phyloP scores from a whole-genome alignment of 2,797 vertebrate species.

The Miichthys miiuy region DNA sequence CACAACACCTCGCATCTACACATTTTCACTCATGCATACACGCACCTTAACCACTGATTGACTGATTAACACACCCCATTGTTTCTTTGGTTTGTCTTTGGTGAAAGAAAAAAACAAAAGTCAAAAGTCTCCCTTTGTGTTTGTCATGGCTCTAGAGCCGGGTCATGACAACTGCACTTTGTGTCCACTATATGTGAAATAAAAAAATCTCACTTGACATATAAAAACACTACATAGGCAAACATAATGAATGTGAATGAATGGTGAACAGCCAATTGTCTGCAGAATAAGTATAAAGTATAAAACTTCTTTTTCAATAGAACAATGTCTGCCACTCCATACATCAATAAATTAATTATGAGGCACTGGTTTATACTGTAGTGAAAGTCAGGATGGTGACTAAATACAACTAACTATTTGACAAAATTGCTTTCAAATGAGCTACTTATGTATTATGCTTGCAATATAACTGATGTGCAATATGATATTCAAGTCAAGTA shows the following conservation, averaged over 20 bases:
- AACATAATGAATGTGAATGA: background rate
- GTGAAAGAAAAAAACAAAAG: no score
- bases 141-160: no score
- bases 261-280: background rate
- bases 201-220: background rate
- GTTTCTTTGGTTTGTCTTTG: no score
- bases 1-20: no score
- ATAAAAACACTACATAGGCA: background rate
- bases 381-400: background rate
- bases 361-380: background rate
- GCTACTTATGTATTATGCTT: background rate
- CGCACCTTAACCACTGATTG: no score
- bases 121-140: no score
- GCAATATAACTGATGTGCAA: background rate
- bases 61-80: no score
- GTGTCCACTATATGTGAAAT: background rate
- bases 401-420: background rate
- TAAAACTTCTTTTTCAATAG: background rate
- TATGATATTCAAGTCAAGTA: background rate
- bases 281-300: no score
- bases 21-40: no score
- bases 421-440: background rate
- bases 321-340: background rate
- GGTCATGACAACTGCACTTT: background rate
- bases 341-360: background rate